These are phyloP conservation scores for Lophotis ruficrista DNA, from an alignment of 2,113 vertebrate species.

Conservation along the genomic window DNA sequence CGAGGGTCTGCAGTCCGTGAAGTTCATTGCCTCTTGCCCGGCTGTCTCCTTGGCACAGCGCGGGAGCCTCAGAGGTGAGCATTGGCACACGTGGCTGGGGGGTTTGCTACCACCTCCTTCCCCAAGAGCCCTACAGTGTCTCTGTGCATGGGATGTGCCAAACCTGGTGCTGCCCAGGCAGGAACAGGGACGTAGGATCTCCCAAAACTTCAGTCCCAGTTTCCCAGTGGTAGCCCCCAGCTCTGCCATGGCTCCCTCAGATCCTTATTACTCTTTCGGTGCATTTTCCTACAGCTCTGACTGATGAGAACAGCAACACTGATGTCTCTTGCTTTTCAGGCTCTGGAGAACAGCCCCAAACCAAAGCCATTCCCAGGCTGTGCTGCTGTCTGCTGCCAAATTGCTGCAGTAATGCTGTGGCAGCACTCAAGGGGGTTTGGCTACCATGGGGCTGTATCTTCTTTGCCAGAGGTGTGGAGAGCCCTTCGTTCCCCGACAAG, in stretches of 20 bases:
- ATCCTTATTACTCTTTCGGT: not conserved
- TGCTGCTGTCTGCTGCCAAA: not conserved
- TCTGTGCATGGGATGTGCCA: not conserved
- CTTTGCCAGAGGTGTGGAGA: not conserved
- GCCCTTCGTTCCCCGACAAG: not conserved
- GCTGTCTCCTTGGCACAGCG: rapidly evolving
- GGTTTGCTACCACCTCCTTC: not conserved
- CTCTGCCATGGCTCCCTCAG: not conserved
- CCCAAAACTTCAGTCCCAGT: not conserved
- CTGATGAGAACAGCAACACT: not conserved
- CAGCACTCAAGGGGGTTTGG: not conserved
- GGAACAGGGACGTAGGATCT: not conserved
- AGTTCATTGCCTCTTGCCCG: not conserved
- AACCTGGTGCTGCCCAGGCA: not conserved
- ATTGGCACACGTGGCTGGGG: rapidly evolving
- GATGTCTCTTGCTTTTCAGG: not conserved
- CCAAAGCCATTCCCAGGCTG: not conserved
- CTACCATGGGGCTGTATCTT: not conserved
- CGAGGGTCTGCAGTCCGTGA: not conserved
- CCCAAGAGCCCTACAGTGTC: not conserved
- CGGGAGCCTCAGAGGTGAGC: not conserved
- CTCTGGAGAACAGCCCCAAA: not conserved
- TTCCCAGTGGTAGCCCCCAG: not conserved
- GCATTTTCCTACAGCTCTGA: not conserved
- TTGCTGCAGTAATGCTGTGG: not conserved